Percentiles rank a stretch among this genome's conserved stretches.
phyloP scores from a whole-genome alignment of 2,113 vertebrate genomes.

The Phaetusa simplex region DNA sequence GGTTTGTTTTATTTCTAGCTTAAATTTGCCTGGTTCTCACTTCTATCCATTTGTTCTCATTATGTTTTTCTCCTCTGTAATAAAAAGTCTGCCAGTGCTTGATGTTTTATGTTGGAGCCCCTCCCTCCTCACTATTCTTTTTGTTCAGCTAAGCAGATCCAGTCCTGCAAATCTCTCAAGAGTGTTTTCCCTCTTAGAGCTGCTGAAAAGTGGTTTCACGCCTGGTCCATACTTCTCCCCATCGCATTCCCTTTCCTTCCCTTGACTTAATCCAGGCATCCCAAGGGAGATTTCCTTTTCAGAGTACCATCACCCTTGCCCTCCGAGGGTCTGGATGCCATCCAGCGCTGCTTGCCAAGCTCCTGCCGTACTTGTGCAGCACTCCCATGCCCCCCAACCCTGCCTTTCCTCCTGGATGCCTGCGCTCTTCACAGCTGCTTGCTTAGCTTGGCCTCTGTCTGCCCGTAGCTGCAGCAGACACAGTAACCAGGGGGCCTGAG shows the following conservation, averaged over 20 bases:
- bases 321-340: background rate
- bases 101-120: background rate
- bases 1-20: background rate
- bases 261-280: background rate
- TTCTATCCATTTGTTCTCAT: background rate
- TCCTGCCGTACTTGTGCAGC: background rate
- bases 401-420: background rate
- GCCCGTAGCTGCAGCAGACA: background rate
- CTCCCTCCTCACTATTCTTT: background rate
- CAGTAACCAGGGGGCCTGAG: background rate
- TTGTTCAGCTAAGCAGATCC: conserved; percentile 7
- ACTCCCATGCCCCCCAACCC: background rate
- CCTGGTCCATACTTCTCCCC: background rate
- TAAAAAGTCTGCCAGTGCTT: background rate
- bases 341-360: background rate
- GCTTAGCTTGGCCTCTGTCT: background rate
- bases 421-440: background rate
- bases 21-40: background rate
- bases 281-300: background rate
- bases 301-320: background rate
- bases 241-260: background rate
- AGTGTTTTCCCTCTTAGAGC: background rate
- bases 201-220: background rate
- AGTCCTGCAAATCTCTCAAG: background rate
- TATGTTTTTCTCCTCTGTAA: background rate